Evolutionary conservation across 2,888 invertebrate species (phyloP), one percentile per base, ranked within the genome.

Genomic region (Rhingia rostrata): DNA sequence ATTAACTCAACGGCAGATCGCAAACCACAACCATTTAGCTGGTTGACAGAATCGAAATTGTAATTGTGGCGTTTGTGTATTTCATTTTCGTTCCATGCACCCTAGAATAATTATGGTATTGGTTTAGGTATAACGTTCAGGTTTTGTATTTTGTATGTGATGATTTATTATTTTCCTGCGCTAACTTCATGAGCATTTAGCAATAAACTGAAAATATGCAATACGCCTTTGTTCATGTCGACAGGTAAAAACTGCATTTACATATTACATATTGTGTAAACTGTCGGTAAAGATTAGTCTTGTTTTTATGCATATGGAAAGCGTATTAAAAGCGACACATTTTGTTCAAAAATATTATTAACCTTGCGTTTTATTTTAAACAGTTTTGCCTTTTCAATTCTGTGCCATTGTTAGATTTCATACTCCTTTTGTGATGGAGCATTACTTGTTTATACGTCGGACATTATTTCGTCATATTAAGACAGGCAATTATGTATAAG

Each of bases 21-120:
- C 86, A 98, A 98, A 91, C 94, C 96, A 45, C 99, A 99, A 92
- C 94, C 95, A 14, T 98, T 97, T 91, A 95, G 94, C 89, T 98
- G 98, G 98, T 93, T 98, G 4, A 98, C 98, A 0, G 96, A 97
- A 92, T 97, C 98, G 5, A 98, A 98, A 91, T 92, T 97, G 88
- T 97, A 93, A 94, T 84, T 30, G 33, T 47, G 43, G 41, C 47
- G 49, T 51, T 41, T n/a, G 41, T 61, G 32, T 54, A 39, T 30
- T 64, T 67, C 53, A 22, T 22, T 22, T 56, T 77, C 66, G 70
- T 72, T 78, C 61, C 72, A 82, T 78, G 66, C n/a, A 72, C 61
- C 70, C 32, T 82, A 82, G 72, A 61, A 67, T 22, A 22, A 22
- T 77, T 66, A 78, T 78, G 66, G 60, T 77, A 70, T 72, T 82